Evolutionary conservation across 2,888 invertebrate genomes (phyloP), one percentile per base, ranked within the genome.

Genomic region (Nymphalis polychloros): DNA sequence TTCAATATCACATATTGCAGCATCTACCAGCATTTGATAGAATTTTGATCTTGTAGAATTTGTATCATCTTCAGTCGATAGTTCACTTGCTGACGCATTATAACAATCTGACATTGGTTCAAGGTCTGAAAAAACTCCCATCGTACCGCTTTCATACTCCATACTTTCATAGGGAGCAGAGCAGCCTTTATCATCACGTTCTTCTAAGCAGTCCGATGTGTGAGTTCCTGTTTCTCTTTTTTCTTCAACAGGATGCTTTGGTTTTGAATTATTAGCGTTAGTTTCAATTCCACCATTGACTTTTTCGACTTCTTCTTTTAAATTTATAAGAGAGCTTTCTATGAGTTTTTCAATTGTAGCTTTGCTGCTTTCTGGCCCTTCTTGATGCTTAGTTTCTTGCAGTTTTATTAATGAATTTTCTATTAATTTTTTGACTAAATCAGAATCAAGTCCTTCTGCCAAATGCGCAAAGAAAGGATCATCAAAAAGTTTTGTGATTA

Each of bases 161-260:
- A 95, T 95, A 84, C 95, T 92, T 89, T 96, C 96, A 87, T 96
- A 96, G 86, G 95, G 95, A 84, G 95, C 95, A 79, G 95, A 95
- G 89, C 94, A 94, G 89, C 93, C 92, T 82, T 93, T 94, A 73
- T 93, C 85, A 87, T 93, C 86, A 75, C 84, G 88, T 73, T 90
- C 57, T 35, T 41, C 89, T 79, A 79, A 80, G 76, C 79, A 81
- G 74, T 78, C 78, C 63, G 81, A 74, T 67, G 80, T 77, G 71
- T 85, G 83, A 64, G 67, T 78, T 70, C 68, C 72, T 78, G 79
- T 78, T 72, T 81, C 76, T 46, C 50, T 67, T 63, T 57, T 66
- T 76, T 82, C 82, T 69, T 64, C 66, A 13, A 55, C 13, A 41
- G 52, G 31, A 20, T 27, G 41, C 13, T 79, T 81, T 61, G 75